Base-by-base conservation (phyloP, 1,140 invertebrate genomes). In the Melanaphis sacchari region DNA sequence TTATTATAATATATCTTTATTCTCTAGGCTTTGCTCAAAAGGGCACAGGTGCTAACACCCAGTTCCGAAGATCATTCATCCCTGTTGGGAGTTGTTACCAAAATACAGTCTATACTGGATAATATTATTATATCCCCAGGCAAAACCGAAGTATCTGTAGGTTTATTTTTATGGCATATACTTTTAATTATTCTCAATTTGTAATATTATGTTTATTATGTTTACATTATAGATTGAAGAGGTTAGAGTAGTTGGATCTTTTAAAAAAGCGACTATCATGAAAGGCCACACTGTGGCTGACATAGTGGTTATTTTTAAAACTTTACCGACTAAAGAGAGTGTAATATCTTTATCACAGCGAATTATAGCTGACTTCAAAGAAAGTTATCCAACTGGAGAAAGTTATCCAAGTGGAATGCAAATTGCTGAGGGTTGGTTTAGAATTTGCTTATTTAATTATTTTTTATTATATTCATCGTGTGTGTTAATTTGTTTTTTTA, bases 201-300 rank as follows among this genome's bases (percentile, higher is more conserved):
- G 5, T 66, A 15, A 31, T 31, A 59, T 66, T n/a, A 76, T 76
- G 18, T 6, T 6, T 76, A 40, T 43, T 66, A 91, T 31, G 43
- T 66, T 90, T 93, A 84, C 41, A 41, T 90, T 94, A 90, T 98
- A 99, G 98, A 96, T 99, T 54, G 98, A 99, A 95, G 98, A 99
- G 95, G 98, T 99, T 0, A 96, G 98, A 26, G 98, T 99, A 96
- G 98, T 99, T 87, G 99, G 99, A 1, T 99, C 99, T 1, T 99
- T 99, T 94, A 99, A 99, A 95, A 99, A 99, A 95, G 99, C 99
- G 1, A 99, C 99, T 22, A 99, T 99, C 97, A 97, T 99, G 94
- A 97, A 98, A 15, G 98, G 98, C 2, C 98, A 99, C 94, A 99
- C 99, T 95, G 97, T 99, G 1, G 99, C 99, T 38, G 99, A 99